Evolutionary conservation across 2,888 invertebrate species (phyloP).

Genomic region (Plebejus melissa): DNA sequence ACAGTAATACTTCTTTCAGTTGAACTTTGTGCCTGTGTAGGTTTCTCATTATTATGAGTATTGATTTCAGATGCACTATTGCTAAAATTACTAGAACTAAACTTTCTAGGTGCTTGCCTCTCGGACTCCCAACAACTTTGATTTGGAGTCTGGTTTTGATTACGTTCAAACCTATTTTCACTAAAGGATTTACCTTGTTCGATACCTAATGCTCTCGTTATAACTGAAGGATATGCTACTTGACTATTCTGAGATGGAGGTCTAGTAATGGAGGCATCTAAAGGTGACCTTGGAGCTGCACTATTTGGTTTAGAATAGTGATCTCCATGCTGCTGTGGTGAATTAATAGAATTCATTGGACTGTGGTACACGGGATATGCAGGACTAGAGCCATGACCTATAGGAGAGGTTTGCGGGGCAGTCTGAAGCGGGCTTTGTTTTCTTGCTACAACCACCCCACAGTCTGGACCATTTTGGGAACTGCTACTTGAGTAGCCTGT

Average conservation of each 20-base stretch:
- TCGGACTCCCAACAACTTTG: slow-evolving; percentile 81
- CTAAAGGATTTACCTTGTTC: slow-evolving; percentile 77
- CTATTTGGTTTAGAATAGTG: slow-evolving; percentile 70
- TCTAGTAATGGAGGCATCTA: slow-evolving; percentile 84
- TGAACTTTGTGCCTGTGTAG: slow-evolving; percentile 66
- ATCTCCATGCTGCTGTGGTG: slow-evolving; percentile 83
- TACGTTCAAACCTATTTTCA: slow-evolving; percentile 77
- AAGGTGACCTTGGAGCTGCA: slow-evolving; percentile 82
- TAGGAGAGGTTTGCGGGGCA: slow-evolving; percentile 85
- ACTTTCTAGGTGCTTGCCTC: slow-evolving; percentile 70
- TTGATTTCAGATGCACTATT: slow-evolving; percentile 66
- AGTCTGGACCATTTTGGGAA: slow-evolving; percentile 83
- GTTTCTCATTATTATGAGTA: slow-evolving; percentile 67
- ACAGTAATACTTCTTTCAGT: slow-evolving; percentile 66
- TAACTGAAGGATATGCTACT: slow-evolving; percentile 90
- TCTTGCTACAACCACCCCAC: slow-evolving; percentile 81
- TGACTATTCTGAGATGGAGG: slow-evolving; percentile 80
- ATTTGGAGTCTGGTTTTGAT: slow-evolving; percentile 66
- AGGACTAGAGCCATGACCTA: slow-evolving; percentile 87
- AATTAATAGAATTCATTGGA: slow-evolving; percentile 87
- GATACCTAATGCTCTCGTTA: slow-evolving; percentile 84
- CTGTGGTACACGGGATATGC: slow-evolving; percentile 92
- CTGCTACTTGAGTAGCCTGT: slow-evolving; percentile 81
- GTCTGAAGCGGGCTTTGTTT: slow-evolving; percentile 84
- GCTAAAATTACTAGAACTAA: slow-evolving; percentile 65